Evolutionary conservation across 2,113 vertebrate species (phyloP).

Genomic region (Embiotoca jacksoni): DNA sequence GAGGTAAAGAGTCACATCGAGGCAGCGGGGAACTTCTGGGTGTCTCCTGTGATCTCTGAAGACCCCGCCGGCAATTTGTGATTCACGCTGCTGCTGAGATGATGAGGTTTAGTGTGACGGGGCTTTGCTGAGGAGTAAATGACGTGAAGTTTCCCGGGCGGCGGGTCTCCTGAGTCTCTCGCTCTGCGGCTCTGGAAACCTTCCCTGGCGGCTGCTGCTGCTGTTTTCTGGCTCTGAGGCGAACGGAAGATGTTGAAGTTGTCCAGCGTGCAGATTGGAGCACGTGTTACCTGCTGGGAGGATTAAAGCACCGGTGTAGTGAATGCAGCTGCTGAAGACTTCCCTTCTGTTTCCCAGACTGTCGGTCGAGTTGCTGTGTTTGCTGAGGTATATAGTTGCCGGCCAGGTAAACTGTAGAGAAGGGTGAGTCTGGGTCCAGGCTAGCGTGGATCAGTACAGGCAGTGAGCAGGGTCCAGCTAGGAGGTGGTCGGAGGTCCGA

Average conservation of each 20-base stretch:
- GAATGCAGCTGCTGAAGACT: neutral
- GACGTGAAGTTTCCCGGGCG: conserved; percentile 22
- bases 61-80: conserved; percentile 9
- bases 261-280: conserved; percentile 10
- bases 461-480: conserved; percentile 23
- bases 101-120: conserved; percentile 1
- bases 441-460: conserved; percentile 18
- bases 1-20: conserved; percentile 1
- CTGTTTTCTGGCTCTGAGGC: conserved; percentile 54
- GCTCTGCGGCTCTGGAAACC: conserved; percentile 30
- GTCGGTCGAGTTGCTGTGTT: conserved; percentile 10
- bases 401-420: neutral
- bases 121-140: conserved; percentile 10
- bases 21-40: conserved; percentile 11
- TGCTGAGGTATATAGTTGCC: conserved; percentile 66
- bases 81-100: conserved; percentile 23
- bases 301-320: conserved; percentile 33
- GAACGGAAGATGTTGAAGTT: conserved; percentile 49
- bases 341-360: conserved; percentile 25
- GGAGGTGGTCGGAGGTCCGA: conserved; percentile 52
- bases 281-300: conserved; percentile 3
- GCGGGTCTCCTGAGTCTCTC: conserved; percentile 37
- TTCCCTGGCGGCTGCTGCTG: conserved; percentile 48
- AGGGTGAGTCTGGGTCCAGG: conserved; percentile 7
- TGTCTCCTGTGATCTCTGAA: conserved; percentile 20